Evolutionary conservation across 92 coral and sea anemone genomes (phyloP).

Genomic region (Isaurus tuberculatus): DNA sequence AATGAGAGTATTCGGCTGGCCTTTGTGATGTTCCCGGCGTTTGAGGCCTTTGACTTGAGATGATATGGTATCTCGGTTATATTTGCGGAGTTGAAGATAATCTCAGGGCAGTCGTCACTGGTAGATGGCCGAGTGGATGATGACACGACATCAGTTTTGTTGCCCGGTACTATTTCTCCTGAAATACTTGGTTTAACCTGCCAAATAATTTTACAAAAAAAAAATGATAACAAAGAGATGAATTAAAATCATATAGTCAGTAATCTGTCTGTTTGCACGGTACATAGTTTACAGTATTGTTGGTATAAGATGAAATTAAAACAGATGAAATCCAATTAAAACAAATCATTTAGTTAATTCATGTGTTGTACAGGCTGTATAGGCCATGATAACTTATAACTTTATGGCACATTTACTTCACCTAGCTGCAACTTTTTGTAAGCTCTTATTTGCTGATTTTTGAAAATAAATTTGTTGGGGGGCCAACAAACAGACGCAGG

Average conservation of each 20-base stretch:
- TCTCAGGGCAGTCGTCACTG: not conserved
- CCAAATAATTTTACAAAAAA: conserved; percentile 4
- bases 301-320: conserved; percentile 1
- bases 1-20: conserved; percentile 51
- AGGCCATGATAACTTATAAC: conserved; percentile 11
- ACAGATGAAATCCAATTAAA: not conserved
- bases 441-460: no score
- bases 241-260: not conserved
- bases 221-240: not conserved
- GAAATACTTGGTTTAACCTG: conserved; percentile 22
- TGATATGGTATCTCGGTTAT: conserved; percentile 55
- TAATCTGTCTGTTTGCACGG: not conserved
- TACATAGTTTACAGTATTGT: conserved; percentile 2
- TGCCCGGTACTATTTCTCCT: not conserved
- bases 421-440: no score
- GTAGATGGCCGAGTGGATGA: conserved; percentile 7
- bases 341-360: conserved; percentile 10
- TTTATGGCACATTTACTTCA: no score
- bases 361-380: not conserved
- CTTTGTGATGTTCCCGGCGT: conserved; percentile 30
- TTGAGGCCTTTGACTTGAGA: conserved; percentile 48
- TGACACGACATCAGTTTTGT: not conserved
- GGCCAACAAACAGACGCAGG: no score
- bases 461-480: no score
- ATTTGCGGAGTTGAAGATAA: not conserved